Conservation (phyloP, 2,888 invertebrate species). For the Calliopum simillimum region DNA sequence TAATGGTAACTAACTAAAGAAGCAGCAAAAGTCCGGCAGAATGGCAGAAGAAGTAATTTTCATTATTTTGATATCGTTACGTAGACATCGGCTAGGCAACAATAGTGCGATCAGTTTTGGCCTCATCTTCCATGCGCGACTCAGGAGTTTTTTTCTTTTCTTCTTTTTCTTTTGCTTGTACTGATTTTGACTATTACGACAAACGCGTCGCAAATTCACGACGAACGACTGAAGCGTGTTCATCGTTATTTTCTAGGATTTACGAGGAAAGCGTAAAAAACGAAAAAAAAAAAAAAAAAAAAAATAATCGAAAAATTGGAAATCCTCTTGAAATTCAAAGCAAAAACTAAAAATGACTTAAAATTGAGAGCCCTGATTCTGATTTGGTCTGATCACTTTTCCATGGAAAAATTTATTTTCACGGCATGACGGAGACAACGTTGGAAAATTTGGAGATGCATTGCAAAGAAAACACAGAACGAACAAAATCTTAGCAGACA, state of each 20-base stretch:
- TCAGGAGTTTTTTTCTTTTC: neutral
- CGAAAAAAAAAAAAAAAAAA: neutral
- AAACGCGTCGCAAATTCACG: conserved; percentile 25
- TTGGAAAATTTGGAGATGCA: neutral
- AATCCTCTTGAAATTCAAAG: neutral
- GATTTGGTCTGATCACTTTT: conserved; percentile 12
- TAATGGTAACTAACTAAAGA: neutral
- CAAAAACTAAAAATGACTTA: neutral
- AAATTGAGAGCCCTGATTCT: conserved; percentile 9
- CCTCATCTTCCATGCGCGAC: no score
- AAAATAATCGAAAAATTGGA: neutral
- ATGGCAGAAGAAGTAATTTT: conserved; percentile 16
- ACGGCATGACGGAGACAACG: conserved; percentile 1
- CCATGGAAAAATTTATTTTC: neutral
- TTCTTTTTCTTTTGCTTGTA: neutral
- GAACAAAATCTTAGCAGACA: no score
- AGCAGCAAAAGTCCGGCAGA: neutral
- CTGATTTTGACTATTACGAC: conserved; percentile 9
- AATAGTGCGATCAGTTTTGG: conserved; percentile 15
- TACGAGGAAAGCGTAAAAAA: neutral
- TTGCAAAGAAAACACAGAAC: no score
- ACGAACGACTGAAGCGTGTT: conserved; percentile 28
- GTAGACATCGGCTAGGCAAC: conserved; percentile 9
- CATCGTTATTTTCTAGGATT: conserved; percentile 19
- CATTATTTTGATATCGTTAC: conserved; percentile 28